phyloP scores from a whole-genome alignment of 2,113 vertebrate species.

The Gallinago paraguaiae region DNA sequence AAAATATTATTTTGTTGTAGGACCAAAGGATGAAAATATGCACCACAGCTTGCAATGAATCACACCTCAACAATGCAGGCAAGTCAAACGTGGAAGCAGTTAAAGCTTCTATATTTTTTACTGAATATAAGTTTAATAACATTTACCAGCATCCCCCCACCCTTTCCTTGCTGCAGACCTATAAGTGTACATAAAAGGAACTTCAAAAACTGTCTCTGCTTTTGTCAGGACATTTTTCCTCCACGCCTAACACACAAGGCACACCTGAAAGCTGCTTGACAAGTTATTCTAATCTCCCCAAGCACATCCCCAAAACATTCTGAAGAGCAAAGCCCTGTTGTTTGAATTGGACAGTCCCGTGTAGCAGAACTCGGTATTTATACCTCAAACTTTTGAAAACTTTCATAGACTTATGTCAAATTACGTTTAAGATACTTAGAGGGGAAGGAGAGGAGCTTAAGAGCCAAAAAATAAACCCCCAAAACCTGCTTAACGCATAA shows the following conservation, averaged over 20 bases:
- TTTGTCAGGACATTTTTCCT: slow-evolving; percentile 50
- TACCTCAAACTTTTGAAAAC: background rate
- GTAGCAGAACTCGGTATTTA: background rate
- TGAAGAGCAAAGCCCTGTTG: background rate
- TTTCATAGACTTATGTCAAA: background rate
- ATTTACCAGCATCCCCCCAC: background rate
- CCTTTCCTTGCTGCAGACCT: background rate
- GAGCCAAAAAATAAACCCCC: background rate
- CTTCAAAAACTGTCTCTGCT: slow-evolving; percentile 46
- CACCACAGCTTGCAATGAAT: background rate
- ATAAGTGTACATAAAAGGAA: slow-evolving; percentile 41
- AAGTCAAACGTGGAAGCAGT: background rate
- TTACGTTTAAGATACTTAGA: background rate
- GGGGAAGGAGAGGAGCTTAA: background rate
- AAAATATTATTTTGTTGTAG: background rate
- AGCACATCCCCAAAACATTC: background rate
- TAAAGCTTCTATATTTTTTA: background rate
- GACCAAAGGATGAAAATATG: slow-evolving; percentile 15
- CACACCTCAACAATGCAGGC: background rate
- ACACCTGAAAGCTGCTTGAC: slow-evolving; percentile 53
- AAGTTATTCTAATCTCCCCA: slow-evolving; percentile 56
- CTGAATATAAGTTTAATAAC: background rate
- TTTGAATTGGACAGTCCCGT: background rate
- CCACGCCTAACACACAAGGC: slow-evolving; percentile 23
- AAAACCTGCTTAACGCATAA: background rate